Evolutionary conservation across 92 coral and sea anemone species (phyloP).

Genomic region (Bergia sp.): DNA sequence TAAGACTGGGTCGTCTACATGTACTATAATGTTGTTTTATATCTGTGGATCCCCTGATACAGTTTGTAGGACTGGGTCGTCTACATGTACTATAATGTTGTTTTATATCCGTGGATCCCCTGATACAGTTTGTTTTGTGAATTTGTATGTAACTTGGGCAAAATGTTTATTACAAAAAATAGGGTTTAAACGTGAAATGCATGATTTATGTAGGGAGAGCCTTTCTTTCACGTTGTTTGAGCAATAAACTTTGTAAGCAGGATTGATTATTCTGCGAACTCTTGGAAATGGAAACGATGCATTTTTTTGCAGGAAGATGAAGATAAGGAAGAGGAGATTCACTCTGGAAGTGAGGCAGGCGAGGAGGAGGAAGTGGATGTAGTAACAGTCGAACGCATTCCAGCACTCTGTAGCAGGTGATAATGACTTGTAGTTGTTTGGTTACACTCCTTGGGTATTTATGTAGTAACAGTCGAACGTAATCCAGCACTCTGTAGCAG

Average conservation of each 20-base stretch:
- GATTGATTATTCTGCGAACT: neutral
- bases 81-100: neutral
- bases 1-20: neutral
- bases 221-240: too few relatives aligned
- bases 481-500: slow-evolving; percentile 99
- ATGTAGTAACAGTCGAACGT: slow-evolving; percentile 91
- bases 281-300: neutral
- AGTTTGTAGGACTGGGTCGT: neutral
- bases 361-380: slow-evolving; percentile 99
- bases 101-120: too few relatives aligned
- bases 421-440: neutral
- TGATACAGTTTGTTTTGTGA: neutral
- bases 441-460: too few relatives aligned
- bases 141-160: too few relatives aligned
- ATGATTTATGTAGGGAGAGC: too few relatives aligned
- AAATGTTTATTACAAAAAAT: too few relatives aligned
- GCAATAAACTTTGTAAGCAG: too few relatives aligned
- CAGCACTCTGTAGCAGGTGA: slow-evolving; percentile 99
- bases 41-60: too few relatives aligned
- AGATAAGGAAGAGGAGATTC: slow-evolving; percentile 94
- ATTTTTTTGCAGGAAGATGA: slow-evolving; percentile 83
- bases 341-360: slow-evolving; percentile 96
- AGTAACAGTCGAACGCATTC: slow-evolving; percentile 88
- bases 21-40: neutral
- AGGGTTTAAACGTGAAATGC: too few relatives aligned